Conservation (phyloP, 2,113 vertebrate species). For the Vimba vimba region DNA sequence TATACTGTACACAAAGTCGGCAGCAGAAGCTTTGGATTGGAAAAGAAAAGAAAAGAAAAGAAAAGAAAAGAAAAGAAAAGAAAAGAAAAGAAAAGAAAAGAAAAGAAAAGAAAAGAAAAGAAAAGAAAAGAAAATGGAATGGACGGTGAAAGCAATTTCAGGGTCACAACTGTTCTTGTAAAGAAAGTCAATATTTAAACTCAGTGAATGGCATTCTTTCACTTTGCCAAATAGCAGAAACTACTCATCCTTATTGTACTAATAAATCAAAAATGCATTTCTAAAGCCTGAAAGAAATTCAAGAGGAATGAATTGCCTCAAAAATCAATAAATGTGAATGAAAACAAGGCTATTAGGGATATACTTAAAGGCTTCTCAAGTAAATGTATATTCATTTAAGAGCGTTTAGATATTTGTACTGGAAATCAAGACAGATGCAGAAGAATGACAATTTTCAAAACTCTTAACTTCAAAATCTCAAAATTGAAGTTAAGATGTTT, state of each 20-base stretch:
- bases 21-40: not conserved
- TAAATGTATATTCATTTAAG: too few relatives aligned
- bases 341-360: not conserved
- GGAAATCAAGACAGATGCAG: too few relatives aligned
- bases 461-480: not conserved
- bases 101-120: too few relatives aligned
- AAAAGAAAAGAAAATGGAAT: not conserved
- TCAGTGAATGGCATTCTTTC: not conserved
- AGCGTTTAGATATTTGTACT: too few relatives aligned
- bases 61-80: not conserved
- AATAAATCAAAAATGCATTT: not conserved
- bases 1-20: not conserved
- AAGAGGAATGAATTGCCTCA: not conserved
- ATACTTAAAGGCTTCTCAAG: not conserved
- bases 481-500: not conserved
- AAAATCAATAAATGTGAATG: not conserved
- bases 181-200: constrained; percentile 17
- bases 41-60: too few relatives aligned
- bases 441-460: not conserved
- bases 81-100: not conserved
- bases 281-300: not conserved
- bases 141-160: not conserved
- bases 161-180: constrained; percentile 4
- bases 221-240: not conserved
- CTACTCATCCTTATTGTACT: not conserved